Evolutionary conservation across 2,888 invertebrate species (phyloP).

Genomic region (Eilema caniola): DNA sequence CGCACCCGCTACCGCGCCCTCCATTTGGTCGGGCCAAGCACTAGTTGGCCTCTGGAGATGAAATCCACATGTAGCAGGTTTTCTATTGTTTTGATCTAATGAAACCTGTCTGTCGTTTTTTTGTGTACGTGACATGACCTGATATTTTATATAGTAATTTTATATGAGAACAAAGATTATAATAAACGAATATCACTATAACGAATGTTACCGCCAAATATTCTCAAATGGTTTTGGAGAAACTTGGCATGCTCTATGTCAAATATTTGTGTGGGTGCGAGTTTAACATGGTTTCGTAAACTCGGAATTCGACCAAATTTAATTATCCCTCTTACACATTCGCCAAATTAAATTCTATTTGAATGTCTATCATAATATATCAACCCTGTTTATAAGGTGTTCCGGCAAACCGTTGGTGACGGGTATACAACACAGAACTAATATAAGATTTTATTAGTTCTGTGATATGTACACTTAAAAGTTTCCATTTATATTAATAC

Average conservation of each 20-base stretch:
- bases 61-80: too few species aligned
- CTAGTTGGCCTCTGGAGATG: too few species aligned
- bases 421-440: background rate
- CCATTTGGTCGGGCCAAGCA: too few species aligned
- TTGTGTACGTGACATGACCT: too few species aligned
- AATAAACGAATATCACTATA: background rate
- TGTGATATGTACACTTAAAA: too few species aligned
- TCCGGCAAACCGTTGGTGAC: background rate
- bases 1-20: too few species aligned
- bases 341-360: background rate
- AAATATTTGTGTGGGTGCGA: conserved; percentile 4
- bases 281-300: background rate
- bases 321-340: background rate
- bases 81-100: too few species aligned
- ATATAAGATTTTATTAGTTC: too few species aligned
- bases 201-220: background rate
- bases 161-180: background rate
- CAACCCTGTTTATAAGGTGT: background rate
- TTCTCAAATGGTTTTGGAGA: background rate
- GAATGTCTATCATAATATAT: background rate
- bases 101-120: too few species aligned
- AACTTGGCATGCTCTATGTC: background rate
- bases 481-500: too few species aligned
- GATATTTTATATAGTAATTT: background rate
- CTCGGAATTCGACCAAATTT: background rate